Conservation (phyloP, 2,888 invertebrate species). For the Nudaria mundana region DNA sequence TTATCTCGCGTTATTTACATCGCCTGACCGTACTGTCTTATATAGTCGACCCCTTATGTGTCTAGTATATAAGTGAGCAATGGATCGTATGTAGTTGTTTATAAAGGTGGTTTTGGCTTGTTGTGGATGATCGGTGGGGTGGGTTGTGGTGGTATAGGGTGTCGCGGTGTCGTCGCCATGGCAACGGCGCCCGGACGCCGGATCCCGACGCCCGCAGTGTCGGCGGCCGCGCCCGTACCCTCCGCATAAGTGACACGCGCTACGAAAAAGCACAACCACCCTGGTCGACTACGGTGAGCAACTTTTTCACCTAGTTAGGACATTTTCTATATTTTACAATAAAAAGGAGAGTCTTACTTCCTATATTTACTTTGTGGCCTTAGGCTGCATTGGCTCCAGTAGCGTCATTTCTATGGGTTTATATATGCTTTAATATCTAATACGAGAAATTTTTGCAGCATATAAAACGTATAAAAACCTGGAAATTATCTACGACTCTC, state of each 20-base stretch:
- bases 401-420: no score
- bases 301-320: slow-evolving; percentile 8
- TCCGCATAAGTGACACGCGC: slow-evolving; percentile 79
- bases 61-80: slow-evolving; percentile 67
- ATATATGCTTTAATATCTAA: no score
- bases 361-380: background rate
- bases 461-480: no score
- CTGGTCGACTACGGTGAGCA: slow-evolving; percentile 41
- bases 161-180: slow-evolving; percentile 81
- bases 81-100: slow-evolving; percentile 49
- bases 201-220: slow-evolving; percentile 83
- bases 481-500: no score
- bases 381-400: no score
- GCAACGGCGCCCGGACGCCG: slow-evolving; percentile 83
- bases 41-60: slow-evolving; percentile 73
- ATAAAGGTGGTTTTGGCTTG: slow-evolving; percentile 55
- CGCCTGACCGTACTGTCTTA: slow-evolving; percentile 79
- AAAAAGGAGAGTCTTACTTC: no score
- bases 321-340: background rate
- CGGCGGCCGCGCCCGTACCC: slow-evolving; percentile 76
- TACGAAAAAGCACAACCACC: slow-evolving; percentile 80
- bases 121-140: slow-evolving; percentile 32
- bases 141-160: slow-evolving; percentile 49
- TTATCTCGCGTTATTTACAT: slow-evolving; percentile 80
- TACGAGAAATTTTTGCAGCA: no score